Percentiles rank a stretch among this genome's conserved stretches.
These are phyloP conservation scores for Dendrocopos noguchii DNA, from an alignment of 2,113 vertebrate species.

Conservation along the genomic window DNA sequence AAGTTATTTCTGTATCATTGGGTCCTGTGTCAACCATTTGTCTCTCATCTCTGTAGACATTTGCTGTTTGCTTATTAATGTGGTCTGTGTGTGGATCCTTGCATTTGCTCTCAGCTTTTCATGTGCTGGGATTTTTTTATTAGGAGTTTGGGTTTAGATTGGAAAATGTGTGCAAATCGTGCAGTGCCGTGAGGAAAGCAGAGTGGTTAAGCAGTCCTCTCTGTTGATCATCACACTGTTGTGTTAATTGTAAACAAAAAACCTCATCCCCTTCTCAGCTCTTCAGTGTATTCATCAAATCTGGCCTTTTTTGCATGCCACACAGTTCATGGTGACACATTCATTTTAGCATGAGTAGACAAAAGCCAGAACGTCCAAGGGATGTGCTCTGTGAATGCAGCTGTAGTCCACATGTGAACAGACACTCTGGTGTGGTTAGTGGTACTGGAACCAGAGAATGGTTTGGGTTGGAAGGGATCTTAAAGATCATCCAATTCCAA, in stretches of 20 bases:
- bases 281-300: neutral
- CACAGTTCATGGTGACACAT: neutral
- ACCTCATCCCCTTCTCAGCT: neutral
- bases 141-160: neutral
- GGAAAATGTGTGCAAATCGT: neutral
- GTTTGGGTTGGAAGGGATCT: no score
- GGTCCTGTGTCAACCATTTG: neutral
- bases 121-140: neutral
- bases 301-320: neutral
- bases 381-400: neutral
- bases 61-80: neutral
- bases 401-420: fast-evolving
- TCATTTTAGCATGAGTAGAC: neutral
- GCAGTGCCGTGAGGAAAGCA: neutral
- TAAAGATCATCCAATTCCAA: no score
- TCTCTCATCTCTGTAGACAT: neutral
- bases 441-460: neutral
- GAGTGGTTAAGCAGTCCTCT: neutral
- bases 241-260: neutral
- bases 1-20: neutral
- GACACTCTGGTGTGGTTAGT: neutral
- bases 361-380: neutral
- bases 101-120: neutral
- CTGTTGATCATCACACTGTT: neutral
- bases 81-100: neutral